Evolutionary conservation across 2,888 invertebrate genomes (phyloP), one percentile per base, ranked within the genome.

Genomic region (Stramonita haemastoma): DNA sequence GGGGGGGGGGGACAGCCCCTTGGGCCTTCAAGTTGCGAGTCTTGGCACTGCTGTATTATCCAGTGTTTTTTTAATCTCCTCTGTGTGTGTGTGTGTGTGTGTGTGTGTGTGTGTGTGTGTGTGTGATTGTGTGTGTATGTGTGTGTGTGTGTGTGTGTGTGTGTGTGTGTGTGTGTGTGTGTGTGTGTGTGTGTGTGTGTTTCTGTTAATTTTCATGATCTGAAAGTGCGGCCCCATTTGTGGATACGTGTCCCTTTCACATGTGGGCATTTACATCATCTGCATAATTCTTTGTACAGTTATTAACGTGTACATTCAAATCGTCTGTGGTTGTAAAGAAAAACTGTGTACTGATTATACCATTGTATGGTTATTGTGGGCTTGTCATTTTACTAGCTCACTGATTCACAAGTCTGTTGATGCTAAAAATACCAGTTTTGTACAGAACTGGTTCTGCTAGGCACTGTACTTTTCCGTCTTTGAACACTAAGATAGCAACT

Each of bases 101-200:
- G n/a, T n/a, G n/a, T n/a, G n/a, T n/a, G n/a, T n/a, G n/a, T n/a
- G n/a, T n/a, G n/a, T n/a, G n/a, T n/a, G n/a, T n/a, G n/a, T n/a
- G n/a, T n/a, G n/a, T n/a, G n/a, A n/a, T n/a, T n/a, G n/a, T n/a
- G n/a, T n/a, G n/a, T n/a, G n/a, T n/a, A n/a, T n/a, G n/a, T n/a
- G n/a, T n/a, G n/a, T n/a, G n/a, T 29, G 11, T 77, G 77, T 15
- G n/a, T 85, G 84, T 85, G 29, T 57, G 56, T 29, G 84, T 57
- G 84, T 11, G 13, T 85, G 56, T 57, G 84, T 85, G 57, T 57
- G 84, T 85, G n/a, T n/a, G n/a, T n/a, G n/a, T n/a, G n/a, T n/a
- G n/a, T n/a, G n/a, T n/a, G 84, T 85, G 57, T 85, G 84, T 85
- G 84, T n/a, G 84, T 57, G 84, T n/a, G 84, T n/a, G 84, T 17